Percentiles rank a stretch among this genome's conserved stretches.
phyloP scores from a whole-genome alignment of 2,888 invertebrate species.

The Pomacea canaliculata region DNA sequence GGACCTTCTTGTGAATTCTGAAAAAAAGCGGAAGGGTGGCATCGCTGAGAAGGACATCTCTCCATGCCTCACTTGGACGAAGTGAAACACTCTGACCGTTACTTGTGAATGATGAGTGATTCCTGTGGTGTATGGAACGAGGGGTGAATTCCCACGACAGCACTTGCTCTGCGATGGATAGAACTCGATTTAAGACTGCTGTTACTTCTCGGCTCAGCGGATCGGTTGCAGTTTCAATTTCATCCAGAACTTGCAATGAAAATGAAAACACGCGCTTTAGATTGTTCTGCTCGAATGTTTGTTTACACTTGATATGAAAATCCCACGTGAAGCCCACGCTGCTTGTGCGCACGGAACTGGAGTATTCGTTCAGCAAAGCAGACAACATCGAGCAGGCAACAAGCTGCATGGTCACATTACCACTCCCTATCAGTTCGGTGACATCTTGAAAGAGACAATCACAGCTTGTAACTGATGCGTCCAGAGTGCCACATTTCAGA shows the following conservation, averaged over 20 bases:
- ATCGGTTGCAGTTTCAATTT: constrained; percentile 73
- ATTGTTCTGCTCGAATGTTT: constrained; percentile 85
- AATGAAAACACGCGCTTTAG: constrained; percentile 85
- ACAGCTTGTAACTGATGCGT: constrained; percentile 76
- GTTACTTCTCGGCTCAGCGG: constrained; percentile 64
- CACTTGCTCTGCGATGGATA: constrained; percentile 84
- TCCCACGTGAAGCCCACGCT: constrained; percentile 91
- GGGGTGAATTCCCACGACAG: constrained; percentile 87
- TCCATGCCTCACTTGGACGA: constrained; percentile 79
- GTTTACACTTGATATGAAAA: constrained; percentile 86
- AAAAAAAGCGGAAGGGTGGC: constrained; percentile 84
- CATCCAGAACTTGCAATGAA: constrained; percentile 76
- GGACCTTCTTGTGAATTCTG: constrained; percentile 83
- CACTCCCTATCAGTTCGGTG: constrained; percentile 81
- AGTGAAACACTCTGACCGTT: constrained; percentile 76
- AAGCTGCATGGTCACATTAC: constrained; percentile 79
- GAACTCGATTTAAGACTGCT: constrained; percentile 65
- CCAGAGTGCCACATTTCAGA: constrained; percentile 85
- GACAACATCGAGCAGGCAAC: constrained; percentile 87
- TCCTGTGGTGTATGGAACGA: constrained; percentile 3
- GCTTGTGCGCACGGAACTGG: constrained; percentile 85
- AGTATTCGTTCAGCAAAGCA: constrained; percentile 89
- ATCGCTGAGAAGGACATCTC: constrained; percentile 82
- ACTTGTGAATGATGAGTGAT: neutral
- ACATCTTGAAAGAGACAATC: constrained; percentile 75